These are phyloP conservation scores for Condylostylus longicornis DNA, from an alignment of 1,140 invertebrate species.

Conservation along the genomic window DNA sequence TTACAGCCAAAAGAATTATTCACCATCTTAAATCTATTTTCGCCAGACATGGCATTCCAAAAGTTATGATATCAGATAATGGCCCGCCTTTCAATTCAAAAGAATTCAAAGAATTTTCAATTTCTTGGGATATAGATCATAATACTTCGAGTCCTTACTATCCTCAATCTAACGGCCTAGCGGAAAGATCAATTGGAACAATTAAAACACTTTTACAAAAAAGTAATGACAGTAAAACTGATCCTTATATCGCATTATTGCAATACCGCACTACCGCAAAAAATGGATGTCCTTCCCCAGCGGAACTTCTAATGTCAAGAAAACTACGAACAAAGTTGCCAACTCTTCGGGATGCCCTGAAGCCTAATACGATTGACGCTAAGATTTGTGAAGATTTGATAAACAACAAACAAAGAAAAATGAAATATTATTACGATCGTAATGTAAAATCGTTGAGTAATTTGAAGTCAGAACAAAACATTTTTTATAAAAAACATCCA, in stretches of 20 bases:
- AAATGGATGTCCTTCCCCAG: conserved; percentile 6
- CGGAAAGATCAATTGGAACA: conserved; percentile 3
- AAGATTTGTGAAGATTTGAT: too few species aligned
- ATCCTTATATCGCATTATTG: conserved; percentile 9
- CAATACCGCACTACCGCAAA: conserved; percentile 10
- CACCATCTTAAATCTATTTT: conserved; percentile 7
- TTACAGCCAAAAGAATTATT: background rate
- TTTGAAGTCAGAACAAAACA: too few species aligned
- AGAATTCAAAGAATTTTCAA: conserved; percentile 6
- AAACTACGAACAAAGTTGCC: conserved; percentile 7
- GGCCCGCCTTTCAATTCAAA: conserved; percentile 6
- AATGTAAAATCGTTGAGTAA: too few species aligned
- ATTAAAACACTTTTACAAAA: conserved; percentile 5
- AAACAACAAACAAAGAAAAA: too few species aligned
- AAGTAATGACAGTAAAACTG: conserved; percentile 4
- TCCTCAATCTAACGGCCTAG: conserved; percentile 6
- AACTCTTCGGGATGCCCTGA: too few species aligned
- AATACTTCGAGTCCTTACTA: conserved; percentile 1
- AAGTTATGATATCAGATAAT: conserved; percentile 7
- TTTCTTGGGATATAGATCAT: conserved; percentile 1
- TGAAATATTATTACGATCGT: too few species aligned
- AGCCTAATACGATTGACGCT: too few species aligned
- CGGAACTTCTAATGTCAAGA: conserved; percentile 9
- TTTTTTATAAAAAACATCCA: too few species aligned
- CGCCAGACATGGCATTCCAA: conserved; percentile 7